Conservation (phyloP, 1,140 invertebrate genomes). For the Batillaria attramentaria region DNA sequence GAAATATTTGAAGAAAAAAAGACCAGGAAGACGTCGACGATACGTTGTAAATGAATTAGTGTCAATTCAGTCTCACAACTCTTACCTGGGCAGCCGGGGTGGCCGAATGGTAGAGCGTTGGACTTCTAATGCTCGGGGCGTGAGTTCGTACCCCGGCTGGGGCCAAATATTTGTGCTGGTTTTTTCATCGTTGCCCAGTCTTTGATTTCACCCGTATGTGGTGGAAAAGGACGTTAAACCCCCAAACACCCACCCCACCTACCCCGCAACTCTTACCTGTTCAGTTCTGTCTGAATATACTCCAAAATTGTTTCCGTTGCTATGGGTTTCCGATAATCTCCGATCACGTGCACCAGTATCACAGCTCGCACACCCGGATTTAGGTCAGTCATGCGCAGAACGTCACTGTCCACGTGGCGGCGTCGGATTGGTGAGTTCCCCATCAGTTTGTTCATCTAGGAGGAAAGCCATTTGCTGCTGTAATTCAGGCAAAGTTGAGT, state of each 20-base stretch:
- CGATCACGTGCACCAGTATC: slow-evolving; percentile 13
- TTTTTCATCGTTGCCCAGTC: neutral
- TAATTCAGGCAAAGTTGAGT: neutral
- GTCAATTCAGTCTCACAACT: no score
- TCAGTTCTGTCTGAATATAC: neutral
- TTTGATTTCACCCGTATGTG: no score
- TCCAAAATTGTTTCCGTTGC: neutral
- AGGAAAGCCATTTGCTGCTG: neutral
- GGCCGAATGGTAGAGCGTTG: no score
- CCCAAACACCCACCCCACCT: no score
- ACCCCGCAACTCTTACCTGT: no score
- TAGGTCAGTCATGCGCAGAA: slow-evolving; percentile 22
- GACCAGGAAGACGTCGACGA: neutral
- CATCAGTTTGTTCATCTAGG: slow-evolving; percentile 21
- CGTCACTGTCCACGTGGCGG: slow-evolving; percentile 20
- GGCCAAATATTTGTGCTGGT: neutral
- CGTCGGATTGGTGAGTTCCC: neutral
- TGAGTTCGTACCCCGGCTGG: no score
- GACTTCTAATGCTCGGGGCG: no score
- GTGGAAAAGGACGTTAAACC: no score
- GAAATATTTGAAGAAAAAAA: neutral
- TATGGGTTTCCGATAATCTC: neutral
- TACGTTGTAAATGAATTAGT: no score
- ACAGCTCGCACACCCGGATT: slow-evolving; percentile 28
- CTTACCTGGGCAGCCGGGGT: no score